A percentile compares a stretch with the other conserved stretches of the same genome.
Evolutionary conservation across 2,797 vertebrate species (phyloP).

Genomic region (Adrianichthys oophorus): DNA sequence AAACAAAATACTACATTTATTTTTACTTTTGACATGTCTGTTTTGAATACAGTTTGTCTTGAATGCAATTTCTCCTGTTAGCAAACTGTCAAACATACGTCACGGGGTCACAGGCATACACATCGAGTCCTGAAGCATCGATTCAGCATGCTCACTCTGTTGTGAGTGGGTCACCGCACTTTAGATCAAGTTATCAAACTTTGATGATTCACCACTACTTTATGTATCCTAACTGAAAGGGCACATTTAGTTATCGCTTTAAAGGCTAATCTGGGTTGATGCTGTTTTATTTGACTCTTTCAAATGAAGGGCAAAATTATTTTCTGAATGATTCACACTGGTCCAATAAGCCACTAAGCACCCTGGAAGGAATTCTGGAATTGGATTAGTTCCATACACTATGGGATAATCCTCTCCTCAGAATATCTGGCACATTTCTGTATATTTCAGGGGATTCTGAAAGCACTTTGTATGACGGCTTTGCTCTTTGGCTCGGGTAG

Average conservation of each 20-base stretch:
- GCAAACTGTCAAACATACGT: too few relatives aligned
- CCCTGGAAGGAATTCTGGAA: constrained; percentile 62
- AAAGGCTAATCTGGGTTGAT: constrained; percentile 35
- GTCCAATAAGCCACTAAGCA: constrained; percentile 66
- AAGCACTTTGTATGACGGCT: constrained; percentile 59
- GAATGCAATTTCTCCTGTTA: too few relatives aligned
- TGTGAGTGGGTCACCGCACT: too few relatives aligned
- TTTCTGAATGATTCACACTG: constrained; percentile 56
- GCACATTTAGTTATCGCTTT: constrained; percentile 40
- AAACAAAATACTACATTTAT: too few relatives aligned
- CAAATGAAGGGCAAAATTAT: constrained; percentile 51
- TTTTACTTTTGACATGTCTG: too few relatives aligned
- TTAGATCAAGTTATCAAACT: background rate
- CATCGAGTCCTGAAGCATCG: too few relatives aligned
- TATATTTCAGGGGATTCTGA: constrained; percentile 59
- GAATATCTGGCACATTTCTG: constrained; percentile 71
- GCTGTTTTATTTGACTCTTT: constrained; percentile 45
- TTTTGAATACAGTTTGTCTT: too few relatives aligned
- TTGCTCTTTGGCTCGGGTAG: constrained; percentile 68
- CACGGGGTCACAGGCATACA: too few relatives aligned
- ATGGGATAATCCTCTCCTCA: constrained; percentile 69
- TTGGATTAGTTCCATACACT: constrained; percentile 73
- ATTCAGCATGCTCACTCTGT: too few relatives aligned
- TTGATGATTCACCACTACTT: constrained; percentile 28
- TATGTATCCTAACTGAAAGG: constrained; percentile 25